These are phyloP conservation scores for Epinephelus cyanopodus DNA, from an alignment of 2,113 vertebrate species.

Conservation along the genomic window DNA sequence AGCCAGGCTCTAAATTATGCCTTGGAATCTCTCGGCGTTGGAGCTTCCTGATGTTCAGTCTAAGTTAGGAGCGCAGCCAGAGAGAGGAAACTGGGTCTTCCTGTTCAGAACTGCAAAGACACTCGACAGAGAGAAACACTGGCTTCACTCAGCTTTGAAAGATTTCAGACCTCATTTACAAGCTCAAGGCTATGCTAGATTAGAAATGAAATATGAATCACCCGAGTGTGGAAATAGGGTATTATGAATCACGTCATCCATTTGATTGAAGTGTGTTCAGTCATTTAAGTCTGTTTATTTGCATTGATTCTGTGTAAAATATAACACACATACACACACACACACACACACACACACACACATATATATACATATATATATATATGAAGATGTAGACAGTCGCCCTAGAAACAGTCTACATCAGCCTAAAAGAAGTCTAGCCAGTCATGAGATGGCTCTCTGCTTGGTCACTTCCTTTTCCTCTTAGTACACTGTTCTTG, in stretches of 20 bases:
- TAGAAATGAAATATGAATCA: conserved; percentile 26
- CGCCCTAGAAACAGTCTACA: conserved; percentile 9
- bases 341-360: too few species aligned
- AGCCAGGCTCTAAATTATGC: conserved; percentile 53
- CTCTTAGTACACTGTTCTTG: conserved; percentile 11
- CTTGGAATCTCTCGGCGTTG: conserved; percentile 61
- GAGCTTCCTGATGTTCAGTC: conserved; percentile 74
- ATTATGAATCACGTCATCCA: neutral
- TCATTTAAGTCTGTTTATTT: neutral
- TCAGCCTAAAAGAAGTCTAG: conserved; percentile 31
- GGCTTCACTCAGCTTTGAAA: neutral
- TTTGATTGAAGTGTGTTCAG: neutral
- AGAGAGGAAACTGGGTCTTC: conserved; percentile 78
- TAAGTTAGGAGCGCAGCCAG: conserved; percentile 54
- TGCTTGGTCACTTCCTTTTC: conserved; percentile 66
- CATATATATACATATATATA: too few species aligned
- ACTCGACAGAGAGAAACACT: conserved; percentile 5
- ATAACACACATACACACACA: neutral
- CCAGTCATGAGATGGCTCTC: conserved; percentile 30
- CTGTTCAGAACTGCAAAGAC: conserved; percentile 69
- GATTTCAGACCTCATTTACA: neutral
- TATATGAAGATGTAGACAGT: neutral
- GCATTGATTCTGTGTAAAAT: neutral
- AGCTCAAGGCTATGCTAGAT: neutral
- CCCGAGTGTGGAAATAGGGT: neutral